These are phyloP conservation scores for Thera britannica DNA, from an alignment of 2,888 invertebrate species.

Conservation along the genomic window DNA sequence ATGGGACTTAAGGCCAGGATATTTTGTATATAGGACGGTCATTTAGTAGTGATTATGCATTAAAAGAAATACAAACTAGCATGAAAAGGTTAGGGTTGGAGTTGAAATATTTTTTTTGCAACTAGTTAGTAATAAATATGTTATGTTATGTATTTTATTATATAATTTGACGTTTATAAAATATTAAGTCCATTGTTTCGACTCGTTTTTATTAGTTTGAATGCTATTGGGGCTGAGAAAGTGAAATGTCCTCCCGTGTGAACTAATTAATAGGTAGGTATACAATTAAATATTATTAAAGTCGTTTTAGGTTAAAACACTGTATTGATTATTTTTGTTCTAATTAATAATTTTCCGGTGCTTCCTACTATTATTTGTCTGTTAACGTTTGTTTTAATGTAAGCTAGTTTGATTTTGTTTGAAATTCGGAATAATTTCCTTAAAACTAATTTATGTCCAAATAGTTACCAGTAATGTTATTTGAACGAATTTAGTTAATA, in stretches of 20 bases:
- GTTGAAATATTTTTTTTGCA: background rate
- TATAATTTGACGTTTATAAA: conserved; percentile 13
- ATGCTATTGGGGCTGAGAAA: conserved; percentile 2
- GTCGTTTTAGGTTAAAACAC: conserved; percentile 26
- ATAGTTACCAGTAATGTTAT: conserved; percentile 81
- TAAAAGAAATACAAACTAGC: background rate
- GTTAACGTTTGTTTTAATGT: conserved; percentile 79
- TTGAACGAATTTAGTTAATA: conserved; percentile 82
- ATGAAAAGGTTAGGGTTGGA: conserved; percentile 3
- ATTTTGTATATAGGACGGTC: background rate
- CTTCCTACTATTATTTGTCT: conserved; percentile 81
- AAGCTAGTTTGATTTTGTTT: conserved; percentile 71
- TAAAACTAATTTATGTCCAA: conserved; percentile 69
- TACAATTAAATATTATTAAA: conserved; percentile 21
- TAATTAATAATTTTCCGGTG: conserved; percentile 75
- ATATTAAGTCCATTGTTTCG: conserved; percentile 20
- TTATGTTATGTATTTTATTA: conserved; percentile 21
- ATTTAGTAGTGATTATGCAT: background rate
- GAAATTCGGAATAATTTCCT: conserved; percentile 62
- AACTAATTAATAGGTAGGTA: conserved; percentile 15
- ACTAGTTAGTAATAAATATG: conserved; percentile 23
- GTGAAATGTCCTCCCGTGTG: conserved; percentile 2
- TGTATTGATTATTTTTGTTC: conserved; percentile 53
- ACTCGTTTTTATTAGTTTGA: conserved; percentile 21
- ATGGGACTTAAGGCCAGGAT: conserved; percentile 30